Conservation (phyloP, 1,140 invertebrate genomes). For the Dufourea novaeangliae region DNA sequence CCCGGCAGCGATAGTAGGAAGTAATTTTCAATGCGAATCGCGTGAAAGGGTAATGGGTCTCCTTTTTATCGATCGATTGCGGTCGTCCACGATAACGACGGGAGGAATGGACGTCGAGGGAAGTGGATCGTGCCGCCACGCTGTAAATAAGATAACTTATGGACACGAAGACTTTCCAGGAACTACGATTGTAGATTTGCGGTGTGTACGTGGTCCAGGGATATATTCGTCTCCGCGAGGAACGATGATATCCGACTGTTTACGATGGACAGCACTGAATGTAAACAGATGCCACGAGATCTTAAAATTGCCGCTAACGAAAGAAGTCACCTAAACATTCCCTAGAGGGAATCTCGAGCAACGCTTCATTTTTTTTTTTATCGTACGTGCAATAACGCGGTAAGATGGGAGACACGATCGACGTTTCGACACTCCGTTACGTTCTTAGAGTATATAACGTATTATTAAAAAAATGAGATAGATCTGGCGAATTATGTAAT, state of each 20-base stretch:
- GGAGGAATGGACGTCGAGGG: background rate
- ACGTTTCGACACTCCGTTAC: background rate
- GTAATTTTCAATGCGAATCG: too few relatives aligned
- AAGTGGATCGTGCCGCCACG: background rate
- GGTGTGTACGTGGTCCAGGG: too few relatives aligned
- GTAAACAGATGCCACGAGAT: too few relatives aligned
- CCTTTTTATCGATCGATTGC: background rate
- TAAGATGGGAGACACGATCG: background rate
- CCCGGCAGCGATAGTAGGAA: too few relatives aligned
- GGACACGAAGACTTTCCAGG: too few relatives aligned
- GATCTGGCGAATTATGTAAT: background rate
- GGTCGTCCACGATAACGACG: background rate
- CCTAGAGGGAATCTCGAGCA: background rate
- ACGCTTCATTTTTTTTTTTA: background rate
- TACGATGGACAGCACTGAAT: too few relatives aligned
- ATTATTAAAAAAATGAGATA: background rate
- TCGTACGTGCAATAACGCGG: conserved; percentile 36
- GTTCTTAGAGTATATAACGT: background rate
- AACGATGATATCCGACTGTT: too few relatives aligned
- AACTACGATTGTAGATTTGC: too few relatives aligned
- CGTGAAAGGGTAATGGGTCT: background rate
- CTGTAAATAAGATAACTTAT: conserved; percentile 50
- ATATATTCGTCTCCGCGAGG: too few relatives aligned
- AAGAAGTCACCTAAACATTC: conserved; percentile 1
- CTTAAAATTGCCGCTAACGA: background rate